Evolutionary conservation across 2,888 invertebrate species (phyloP), one percentile per base, ranked within the genome.

Genomic region (Antheraea assamensis): DNA sequence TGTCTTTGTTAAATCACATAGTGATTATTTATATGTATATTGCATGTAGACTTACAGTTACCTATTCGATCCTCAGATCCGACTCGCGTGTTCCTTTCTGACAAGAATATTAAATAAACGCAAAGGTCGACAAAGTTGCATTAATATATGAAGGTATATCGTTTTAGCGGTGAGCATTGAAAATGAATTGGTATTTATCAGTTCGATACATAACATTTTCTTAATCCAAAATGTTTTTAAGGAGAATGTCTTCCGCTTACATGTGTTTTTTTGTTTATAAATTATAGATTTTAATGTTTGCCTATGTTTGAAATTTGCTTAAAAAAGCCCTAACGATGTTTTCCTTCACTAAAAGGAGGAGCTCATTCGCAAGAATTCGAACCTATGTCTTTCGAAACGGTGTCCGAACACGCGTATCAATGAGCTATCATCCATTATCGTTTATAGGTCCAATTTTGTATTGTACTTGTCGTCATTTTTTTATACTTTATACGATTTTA

Each of bases 101-200:
- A 35, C 68, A 35, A 68, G 68, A 68, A 68, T 68, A 68, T 68
- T 35, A 68, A 68, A 19, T 35, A 68, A 35, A 8, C 21, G 21
- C n/a, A 35, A 68, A 68, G 68, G 68, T 68, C 68, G n/a, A 35
- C 31, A 21, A 31, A 35, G 35, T 35, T 35, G 35, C n/a, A 35
- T 35, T 68, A n/a, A 35, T 68, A 68, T 64, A 64, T 64, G 27
- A 17, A 64, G 5, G 1, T 64, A 7, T 64, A 64, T 64, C 58
- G 24, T 24, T 58, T 58, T 58, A 13, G 24, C 58, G 58, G 2
- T 15, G 24, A 13, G n/a, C 10, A 58, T 24, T 58, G 24, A 13
- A 58, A 58, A 42, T 42, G 4, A 58, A 55, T 49, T 52, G 24
- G n/a, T n/a, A 55, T 55, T 8, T 55, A n/a, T 21, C 5, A 0